Evolutionary conservation across 2,888 invertebrate species (phyloP).

Genomic region (Latheticus oryzae): DNA sequence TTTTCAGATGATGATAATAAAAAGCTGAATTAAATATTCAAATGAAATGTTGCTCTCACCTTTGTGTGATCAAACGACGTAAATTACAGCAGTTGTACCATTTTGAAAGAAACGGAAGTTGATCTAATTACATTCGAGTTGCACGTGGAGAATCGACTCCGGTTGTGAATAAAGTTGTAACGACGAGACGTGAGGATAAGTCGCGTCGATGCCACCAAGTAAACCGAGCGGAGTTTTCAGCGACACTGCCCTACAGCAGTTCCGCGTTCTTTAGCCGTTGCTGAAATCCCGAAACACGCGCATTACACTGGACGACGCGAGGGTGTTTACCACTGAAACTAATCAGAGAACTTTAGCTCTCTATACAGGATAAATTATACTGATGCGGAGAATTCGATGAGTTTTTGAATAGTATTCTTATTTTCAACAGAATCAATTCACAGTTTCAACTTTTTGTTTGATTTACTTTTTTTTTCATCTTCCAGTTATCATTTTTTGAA

Average conservation of each 20-base stretch:
- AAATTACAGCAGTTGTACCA: slow-evolving; percentile 20
- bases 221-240: slow-evolving; percentile 36
- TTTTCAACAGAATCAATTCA: too few species aligned
- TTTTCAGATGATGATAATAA: slow-evolving; percentile 4
- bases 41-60: slow-evolving; percentile 8
- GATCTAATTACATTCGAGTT: slow-evolving; percentile 9
- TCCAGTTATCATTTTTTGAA: too few species aligned
- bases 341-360: too few species aligned
- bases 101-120: slow-evolving; percentile 3
- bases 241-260: slow-evolving; percentile 35
- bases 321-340: slow-evolving; percentile 17
- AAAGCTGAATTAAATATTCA: slow-evolving; percentile 8
- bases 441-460: too few species aligned
- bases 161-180: not conserved
- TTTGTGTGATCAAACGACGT: slow-evolving; percentile 2
- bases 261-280: slow-evolving; percentile 36
- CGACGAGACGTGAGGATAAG: slow-evolving; percentile 17
- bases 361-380: too few species aligned
- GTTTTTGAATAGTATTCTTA: too few species aligned
- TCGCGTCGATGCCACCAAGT: slow-evolving; percentile 19
- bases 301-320: slow-evolving; percentile 20
- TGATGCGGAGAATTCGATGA: slow-evolving; percentile 12
- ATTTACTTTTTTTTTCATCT: too few species aligned
- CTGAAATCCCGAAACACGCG: slow-evolving; percentile 40
- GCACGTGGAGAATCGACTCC: slow-evolving; percentile 20